Evolutionary conservation across 2,797 vertebrate genomes (phyloP), one percentile per base, ranked within the genome.

Genomic region (Lepus townsendii): DNA sequence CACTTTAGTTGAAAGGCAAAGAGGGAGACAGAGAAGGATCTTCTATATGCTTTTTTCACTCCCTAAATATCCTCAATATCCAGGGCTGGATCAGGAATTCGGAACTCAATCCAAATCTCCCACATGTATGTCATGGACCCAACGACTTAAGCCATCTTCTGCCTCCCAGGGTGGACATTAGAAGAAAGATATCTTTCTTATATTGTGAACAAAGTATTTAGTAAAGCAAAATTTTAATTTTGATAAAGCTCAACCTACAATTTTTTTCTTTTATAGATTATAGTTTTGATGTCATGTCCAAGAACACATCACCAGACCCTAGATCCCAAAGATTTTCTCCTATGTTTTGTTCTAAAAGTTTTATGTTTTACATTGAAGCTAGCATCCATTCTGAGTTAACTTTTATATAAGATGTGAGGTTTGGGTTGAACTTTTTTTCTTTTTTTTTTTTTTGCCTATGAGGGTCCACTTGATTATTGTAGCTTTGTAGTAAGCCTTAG

Each of bases 201-300:
- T 62, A 75, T 5, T 83, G 22, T 66, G 60, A 52, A 38, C 27
- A 75, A n/a, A 42, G 24, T 38, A 24, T 82, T 86, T 65, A 86
- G 32, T 54, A 47, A 32, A 80, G 19, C 14, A 82, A n/a, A 54
- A 30, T 85, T 57, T 82, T 85, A 80, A 65, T 86, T 92, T 92
- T 38, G 50, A 82, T 69, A 35, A 85, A 89, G 20, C 38, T 14
- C 11, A 60, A 1, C 82, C 80, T 65, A 76, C 76, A 27, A 7
- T 42, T 42, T 83, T 73, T 89, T 94, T 84, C 47, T 78, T 92
- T 50, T 65, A 75, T 50, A 26, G 38, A 57, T 92, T 72, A 63
- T 75, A 35, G 42, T 88, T 92, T 78, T 66, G 7, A 20, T 47
- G 50, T 42, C 71, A 66, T 50, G 73, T 79, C 57, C 91, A 80